Conservation (phyloP, 2,113 vertebrate species). For the Maccullochella peelii region DNA sequence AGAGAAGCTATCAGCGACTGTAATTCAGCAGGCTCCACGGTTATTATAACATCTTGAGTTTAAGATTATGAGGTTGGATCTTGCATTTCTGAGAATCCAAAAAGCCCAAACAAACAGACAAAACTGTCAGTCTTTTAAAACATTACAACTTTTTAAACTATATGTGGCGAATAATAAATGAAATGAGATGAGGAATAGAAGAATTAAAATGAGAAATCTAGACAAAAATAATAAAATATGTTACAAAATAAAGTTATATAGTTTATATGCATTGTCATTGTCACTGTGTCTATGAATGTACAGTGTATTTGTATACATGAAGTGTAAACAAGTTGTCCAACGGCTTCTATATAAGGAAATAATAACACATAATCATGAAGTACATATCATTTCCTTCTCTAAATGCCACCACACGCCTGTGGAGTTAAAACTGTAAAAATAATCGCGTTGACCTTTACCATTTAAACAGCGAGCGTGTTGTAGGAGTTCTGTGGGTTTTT, state of each 20-base stretch:
- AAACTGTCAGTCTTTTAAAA: not conserved
- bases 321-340: not conserved
- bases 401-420: not conserved
- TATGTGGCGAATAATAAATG: not conserved
- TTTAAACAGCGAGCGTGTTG: not conserved
- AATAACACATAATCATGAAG: not conserved
- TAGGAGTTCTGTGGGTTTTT: not conserved
- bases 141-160: not conserved
- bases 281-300: too few species aligned
- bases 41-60: not conserved
- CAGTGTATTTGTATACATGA: too few species aligned
- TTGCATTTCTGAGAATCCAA: not conserved
- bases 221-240: too few species aligned
- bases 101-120: not conserved
- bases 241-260: too few species aligned
- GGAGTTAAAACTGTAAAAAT: not conserved
- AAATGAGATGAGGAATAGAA: not conserved
- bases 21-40: not conserved
- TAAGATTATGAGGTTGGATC: not conserved
- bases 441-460: not conserved
- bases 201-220: not conserved
- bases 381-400: not conserved
- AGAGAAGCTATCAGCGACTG: too few species aligned
- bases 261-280: too few species aligned
- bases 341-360: not conserved